Evolutionary conservation across 2,888 invertebrate species (phyloP), one percentile per base, ranked within the genome.

Genomic region (Bombyx huttoni): DNA sequence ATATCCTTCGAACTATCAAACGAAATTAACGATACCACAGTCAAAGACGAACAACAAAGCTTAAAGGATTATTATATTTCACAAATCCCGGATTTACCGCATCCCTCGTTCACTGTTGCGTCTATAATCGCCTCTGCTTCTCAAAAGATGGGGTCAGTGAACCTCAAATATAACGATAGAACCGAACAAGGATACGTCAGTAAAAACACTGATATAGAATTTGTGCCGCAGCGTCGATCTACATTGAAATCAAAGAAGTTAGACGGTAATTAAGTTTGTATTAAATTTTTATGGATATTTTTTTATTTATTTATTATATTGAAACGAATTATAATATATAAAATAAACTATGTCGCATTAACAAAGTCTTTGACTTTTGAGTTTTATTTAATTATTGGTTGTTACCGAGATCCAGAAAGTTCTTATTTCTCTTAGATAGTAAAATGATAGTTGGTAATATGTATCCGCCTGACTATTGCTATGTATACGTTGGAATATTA

Each of bases 31-130:
- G 61, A 62, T 34, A 56, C 51, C n/a, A 56, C 56, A 7, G 50
- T 49, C 13, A 56, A 58, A 53, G 62, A 57, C n/a, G 61, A 65
- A 50, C 59, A 61, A 49, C 60, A 65, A 52, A 71, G 68, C 52
- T 59, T 65, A 3, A 62, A 68, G 47, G 62, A 73, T 49, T 68
- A 68, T 60, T 65, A 68, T 58, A 59, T 75, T 50, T 73, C 73
- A 13, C 70, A 77, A 62, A 73, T 78, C 34, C 75, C 73, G 8
- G 74, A 79, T 60, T 60, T 78, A 14, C 77, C 76, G 3, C 75
- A 75, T 58, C 78, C 78, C 7, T 65, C 74, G 13, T 57, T 63
- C 52, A 68, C 68, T 3, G 65, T 68, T 53, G 73, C 77, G 8
- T 67, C 72, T 0, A 74, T 81, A 53, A 75, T 81, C 52, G 65